Evolutionary conservation across 2,888 invertebrate species (phyloP).

Genomic region (Orchesellides sinensis): DNA sequence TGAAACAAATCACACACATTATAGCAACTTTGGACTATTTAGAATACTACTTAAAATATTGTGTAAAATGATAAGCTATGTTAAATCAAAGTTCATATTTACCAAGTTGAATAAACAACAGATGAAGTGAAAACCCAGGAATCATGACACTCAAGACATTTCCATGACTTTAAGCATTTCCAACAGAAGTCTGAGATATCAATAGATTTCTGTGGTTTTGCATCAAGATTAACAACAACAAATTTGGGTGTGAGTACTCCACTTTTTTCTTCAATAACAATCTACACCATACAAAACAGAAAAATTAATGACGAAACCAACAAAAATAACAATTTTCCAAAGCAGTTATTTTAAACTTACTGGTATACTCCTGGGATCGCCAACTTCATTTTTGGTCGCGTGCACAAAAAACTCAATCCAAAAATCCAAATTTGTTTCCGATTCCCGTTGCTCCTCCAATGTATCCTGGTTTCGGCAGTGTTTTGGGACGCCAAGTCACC

Average conservation of each 20-base stretch:
- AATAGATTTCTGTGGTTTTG: conserved; percentile 92
- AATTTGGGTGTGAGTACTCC: conserved; percentile 97
- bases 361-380: conserved; percentile 92
- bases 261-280: conserved; percentile 92
- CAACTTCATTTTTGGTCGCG: conserved; percentile 89
- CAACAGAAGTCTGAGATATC: conserved; percentile 92
- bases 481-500: conserved; percentile 96
- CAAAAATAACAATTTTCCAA: no score
- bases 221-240: conserved; percentile 95
- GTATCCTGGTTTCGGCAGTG: conserved; percentile 90
- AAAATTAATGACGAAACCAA: background rate
- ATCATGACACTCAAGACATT: conserved; percentile 91
- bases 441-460: conserved; percentile 84
- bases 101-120: conserved; percentile 92
- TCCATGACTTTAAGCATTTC: conserved; percentile 85
- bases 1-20: conserved; percentile 76
- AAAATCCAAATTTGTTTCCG: conserved; percentile 93
- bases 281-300: conserved; percentile 77
- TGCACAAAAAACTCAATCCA: conserved; percentile 99
- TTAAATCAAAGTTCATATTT: conserved; percentile 67
- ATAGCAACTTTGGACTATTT: background rate
- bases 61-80: no score
- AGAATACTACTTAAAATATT: background rate
- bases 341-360: conserved; percentile 79
- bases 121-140: conserved; percentile 95